Percentiles rank a stretch among this genome's conserved stretches.
These are phyloP conservation scores for Cyclophora albipunctata DNA, from an alignment of 2,888 invertebrate species.

Conservation along the genomic window DNA sequence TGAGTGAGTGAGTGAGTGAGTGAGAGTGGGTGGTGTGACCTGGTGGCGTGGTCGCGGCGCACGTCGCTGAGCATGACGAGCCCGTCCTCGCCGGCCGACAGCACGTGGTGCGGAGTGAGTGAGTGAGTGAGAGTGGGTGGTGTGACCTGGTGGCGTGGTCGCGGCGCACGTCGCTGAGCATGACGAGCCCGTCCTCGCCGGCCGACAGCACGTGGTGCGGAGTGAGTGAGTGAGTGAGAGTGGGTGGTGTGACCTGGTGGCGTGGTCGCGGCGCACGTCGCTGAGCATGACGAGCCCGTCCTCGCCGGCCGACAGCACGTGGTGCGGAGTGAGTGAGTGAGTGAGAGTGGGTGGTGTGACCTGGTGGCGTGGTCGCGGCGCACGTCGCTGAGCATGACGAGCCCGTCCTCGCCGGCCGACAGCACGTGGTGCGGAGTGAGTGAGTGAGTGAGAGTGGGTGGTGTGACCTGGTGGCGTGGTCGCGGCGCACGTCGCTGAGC, in stretches of 20 bases:
- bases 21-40: conserved; percentile 37
- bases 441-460: conserved; percentile 1
- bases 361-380: conserved; percentile 78
- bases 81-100: conserved; percentile 94
- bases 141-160: conserved; percentile 74
- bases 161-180: conserved; percentile 87
- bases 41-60: conserved; percentile 78
- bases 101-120: conserved; percentile 85
- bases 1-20: too few relatives aligned
- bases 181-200: conserved; percentile 90
- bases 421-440: conserved; percentile 87
- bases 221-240: conserved; percentile 2
- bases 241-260: conserved; percentile 53
- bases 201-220: conserved; percentile 88
- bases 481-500: conserved; percentile 86
- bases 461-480: conserved; percentile 72
- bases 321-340: conserved; percentile 78
- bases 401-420: conserved; percentile 92
- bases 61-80: conserved; percentile 88
- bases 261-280: conserved; percentile 84
- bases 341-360: conserved; percentile 35
- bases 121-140: conserved; percentile 1
- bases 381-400: conserved; percentile 87
- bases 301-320: conserved; percentile 90
- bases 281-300: conserved; percentile 88